A percentile compares a stretch with the other conserved stretches of the same genome.
These are phyloP conservation scores for Apotomis capreana DNA, from an alignment of 2,888 invertebrate genomes.

Conservation along the genomic window DNA sequence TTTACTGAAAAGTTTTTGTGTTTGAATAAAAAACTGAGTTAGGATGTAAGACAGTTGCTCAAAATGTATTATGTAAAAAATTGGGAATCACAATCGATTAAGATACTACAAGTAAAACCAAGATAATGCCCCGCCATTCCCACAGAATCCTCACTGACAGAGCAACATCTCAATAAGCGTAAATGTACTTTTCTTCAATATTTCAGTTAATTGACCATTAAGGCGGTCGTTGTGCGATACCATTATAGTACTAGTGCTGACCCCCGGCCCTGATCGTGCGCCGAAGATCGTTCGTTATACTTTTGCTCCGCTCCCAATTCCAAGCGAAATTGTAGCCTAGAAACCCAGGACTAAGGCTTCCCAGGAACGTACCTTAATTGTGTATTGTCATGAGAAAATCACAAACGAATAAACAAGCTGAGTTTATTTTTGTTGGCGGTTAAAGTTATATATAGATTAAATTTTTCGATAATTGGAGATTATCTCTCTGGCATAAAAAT, in stretches of 20 bases:
- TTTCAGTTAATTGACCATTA: slow-evolving; percentile 43
- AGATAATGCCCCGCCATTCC: slow-evolving; percentile 20
- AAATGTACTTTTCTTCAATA: slow-evolving; percentile 40
- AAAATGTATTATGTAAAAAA: too few relatives aligned
- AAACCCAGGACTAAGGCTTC: slow-evolving; percentile 56
- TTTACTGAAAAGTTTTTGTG: too few relatives aligned
- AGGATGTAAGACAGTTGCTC: too few relatives aligned
- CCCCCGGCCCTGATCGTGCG: slow-evolving; percentile 64
- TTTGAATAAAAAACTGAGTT: too few relatives aligned
- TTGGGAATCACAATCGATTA: too few relatives aligned
- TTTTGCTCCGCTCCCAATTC: slow-evolving; percentile 71
- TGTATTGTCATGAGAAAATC: slow-evolving; percentile 60
- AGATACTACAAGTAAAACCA: too few relatives aligned
- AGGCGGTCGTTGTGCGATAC: slow-evolving; percentile 48
- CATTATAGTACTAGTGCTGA: slow-evolving; percentile 58
- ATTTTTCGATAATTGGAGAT: background rate
- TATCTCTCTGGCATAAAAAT: background rate
- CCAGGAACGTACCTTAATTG: slow-evolving; percentile 56
- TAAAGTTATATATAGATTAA: slow-evolving; percentile 27
- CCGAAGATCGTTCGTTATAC: slow-evolving; percentile 65
- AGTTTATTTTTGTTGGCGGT: slow-evolving; percentile 30
- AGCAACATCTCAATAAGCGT: slow-evolving; percentile 40
- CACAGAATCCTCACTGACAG: slow-evolving; percentile 30
- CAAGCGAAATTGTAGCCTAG: slow-evolving; percentile 61
- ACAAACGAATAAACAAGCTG: slow-evolving; percentile 37